A percentile compares a stretch with the other conserved stretches of the same genome.
These are phyloP conservation scores for Netelia virgata DNA, from an alignment of 2,888 invertebrate species.

Conservation along the genomic window DNA sequence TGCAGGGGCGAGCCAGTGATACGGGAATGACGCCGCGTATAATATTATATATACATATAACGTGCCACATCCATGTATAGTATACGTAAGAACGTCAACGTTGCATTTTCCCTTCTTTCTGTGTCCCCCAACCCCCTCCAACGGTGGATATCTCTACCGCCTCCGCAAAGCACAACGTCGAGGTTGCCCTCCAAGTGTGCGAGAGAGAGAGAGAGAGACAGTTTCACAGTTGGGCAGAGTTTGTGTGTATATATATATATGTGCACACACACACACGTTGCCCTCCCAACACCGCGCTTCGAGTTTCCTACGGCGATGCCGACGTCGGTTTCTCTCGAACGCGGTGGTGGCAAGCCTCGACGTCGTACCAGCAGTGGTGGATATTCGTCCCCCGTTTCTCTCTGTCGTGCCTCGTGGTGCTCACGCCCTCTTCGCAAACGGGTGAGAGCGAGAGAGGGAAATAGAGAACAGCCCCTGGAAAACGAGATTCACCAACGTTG, in stretches of 20 bases:
- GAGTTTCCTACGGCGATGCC: constrained; percentile 55
- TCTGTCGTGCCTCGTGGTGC: not conserved
- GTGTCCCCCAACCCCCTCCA: constrained; percentile 73
- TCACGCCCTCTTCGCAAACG: constrained; percentile 45
- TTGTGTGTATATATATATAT: not conserved
- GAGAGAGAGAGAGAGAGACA: constrained; percentile 65
- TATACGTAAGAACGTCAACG: constrained; percentile 40
- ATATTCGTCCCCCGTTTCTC: constrained; percentile 57
- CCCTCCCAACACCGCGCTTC: constrained; percentile 59
- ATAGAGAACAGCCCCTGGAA: constrained; percentile 39
- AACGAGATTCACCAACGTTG: constrained; percentile 6
- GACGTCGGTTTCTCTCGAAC: constrained; percentile 3
- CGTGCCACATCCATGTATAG: not conserved
- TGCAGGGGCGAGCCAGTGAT: constrained; percentile 42
- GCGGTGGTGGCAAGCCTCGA: constrained; percentile 49
- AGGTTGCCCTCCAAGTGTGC: constrained; percentile 62
- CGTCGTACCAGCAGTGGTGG: constrained; percentile 57
- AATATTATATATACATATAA: constrained; percentile 38
- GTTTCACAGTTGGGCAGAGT: constrained; percentile 57
- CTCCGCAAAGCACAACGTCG: constrained; percentile 48
- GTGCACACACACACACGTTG: not conserved
- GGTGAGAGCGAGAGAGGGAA: constrained; percentile 59
- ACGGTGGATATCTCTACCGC: constrained; percentile 53
- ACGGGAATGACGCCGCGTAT: constrained; percentile 38
- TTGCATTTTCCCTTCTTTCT: constrained; percentile 80